These are phyloP conservation scores for Drosophila sp. DNA, from an alignment of 1,140 invertebrate species.

Conservation along the genomic window DNA sequence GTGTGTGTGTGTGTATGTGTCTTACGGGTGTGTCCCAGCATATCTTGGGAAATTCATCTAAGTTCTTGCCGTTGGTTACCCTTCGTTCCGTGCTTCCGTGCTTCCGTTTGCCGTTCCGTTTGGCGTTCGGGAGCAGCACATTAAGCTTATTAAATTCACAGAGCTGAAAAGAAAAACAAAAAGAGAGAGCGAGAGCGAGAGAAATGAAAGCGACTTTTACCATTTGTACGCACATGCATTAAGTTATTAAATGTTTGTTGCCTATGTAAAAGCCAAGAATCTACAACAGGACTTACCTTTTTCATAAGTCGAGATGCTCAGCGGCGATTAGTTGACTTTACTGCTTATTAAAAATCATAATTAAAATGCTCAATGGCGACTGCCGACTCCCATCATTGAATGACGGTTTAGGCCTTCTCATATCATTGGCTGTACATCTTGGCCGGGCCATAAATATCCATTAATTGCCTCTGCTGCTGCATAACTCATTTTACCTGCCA, in stretches of 20 bases:
- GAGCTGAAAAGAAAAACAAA: slow-evolving; percentile 41
- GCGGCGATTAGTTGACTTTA: slow-evolving; percentile 76
- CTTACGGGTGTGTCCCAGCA: slow-evolving; percentile 72
- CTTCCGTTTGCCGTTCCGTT: background rate
- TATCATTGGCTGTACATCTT: slow-evolving; percentile 34
- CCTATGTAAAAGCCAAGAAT: slow-evolving; percentile 22
- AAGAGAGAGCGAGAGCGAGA: slow-evolving; percentile 12
- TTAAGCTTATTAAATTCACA: slow-evolving; percentile 80
- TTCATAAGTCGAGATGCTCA: slow-evolving; percentile 71
- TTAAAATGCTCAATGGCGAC: slow-evolving; percentile 37
- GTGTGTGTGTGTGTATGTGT: slow-evolving; percentile 50
- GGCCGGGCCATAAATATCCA: slow-evolving; percentile 68
- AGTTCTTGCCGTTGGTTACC: slow-evolving; percentile 55
- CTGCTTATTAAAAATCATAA: slow-evolving; percentile 80
- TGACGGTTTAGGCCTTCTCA: background rate
- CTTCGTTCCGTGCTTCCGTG: background rate
- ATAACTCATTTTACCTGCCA: slow-evolving; percentile 79
- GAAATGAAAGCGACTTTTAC: slow-evolving; percentile 27
- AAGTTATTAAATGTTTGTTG: slow-evolving; percentile 72
- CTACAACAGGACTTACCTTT: slow-evolving; percentile 58
- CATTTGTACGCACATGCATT: slow-evolving; percentile 61
- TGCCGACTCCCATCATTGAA: background rate
- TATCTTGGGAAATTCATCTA: slow-evolving; percentile 82
- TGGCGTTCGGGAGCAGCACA: slow-evolving; percentile 54
- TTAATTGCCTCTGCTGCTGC: slow-evolving; percentile 54